Evolutionary conservation across 2,797 vertebrate species (phyloP), one percentile per base, ranked within the genome.

Genomic region (Protosalanx chinensis): DNA sequence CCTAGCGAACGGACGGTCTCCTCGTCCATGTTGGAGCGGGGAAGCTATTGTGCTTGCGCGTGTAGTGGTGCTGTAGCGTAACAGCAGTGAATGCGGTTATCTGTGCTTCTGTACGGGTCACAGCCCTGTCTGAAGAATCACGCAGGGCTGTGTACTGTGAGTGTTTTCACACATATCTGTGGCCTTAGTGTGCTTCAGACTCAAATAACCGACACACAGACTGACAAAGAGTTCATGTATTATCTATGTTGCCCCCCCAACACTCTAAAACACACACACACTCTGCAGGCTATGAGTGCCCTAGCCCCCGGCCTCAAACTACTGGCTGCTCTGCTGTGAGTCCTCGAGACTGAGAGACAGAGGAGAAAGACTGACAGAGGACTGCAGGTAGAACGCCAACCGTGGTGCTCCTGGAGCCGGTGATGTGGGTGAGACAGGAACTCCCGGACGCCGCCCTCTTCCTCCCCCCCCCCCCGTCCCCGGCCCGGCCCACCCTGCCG

Each of bases 381-480:
- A 30, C 27, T 32, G 16, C 27, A 32, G 18, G 15, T 74, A 76
- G 76, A 76, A 72, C 88, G 83, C 84, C 78, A 86, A 85, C 81
- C 89, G 87, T 87, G 80, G 83, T 84, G 80, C 82, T 86, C 86
- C 87, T 82, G 86, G 30, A 27, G 84, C 68, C 87, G 90, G 85
- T 88, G 88, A 90, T 90, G 85, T 89, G 88, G 75, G 75, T 81
- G 84, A 85, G 85, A 85, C 64, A 27, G 27, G 66, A 56, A 56
- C 51, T 5, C 16, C 4, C 51, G n/a, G 4, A 56, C 18, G 18
- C 84, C 87, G 72, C 75, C 81, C 77, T 65, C 46, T 15, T 30
- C 0, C 29, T 35, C 56, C 41, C 57, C 7, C 75, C 71, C 76
- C 73, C 71, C 72, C 80, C 75, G 72, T 64, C 74, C 77, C 79